Evolutionary conservation across 2,797 vertebrate genomes (phyloP).

Genomic region (Antrozous pallidus): DNA sequence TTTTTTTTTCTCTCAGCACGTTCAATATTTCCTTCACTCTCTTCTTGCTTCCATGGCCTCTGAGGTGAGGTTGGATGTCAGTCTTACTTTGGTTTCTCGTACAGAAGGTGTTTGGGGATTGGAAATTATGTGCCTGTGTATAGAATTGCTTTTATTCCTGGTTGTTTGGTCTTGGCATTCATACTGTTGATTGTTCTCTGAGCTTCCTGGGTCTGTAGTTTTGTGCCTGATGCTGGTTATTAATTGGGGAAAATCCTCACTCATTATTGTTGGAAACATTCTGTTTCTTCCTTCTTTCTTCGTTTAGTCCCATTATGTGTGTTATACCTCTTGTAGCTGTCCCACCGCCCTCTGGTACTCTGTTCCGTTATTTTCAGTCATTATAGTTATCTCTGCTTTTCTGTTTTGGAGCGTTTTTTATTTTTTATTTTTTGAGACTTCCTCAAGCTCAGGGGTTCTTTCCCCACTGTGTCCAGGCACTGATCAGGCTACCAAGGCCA

Average conservation of each 20-base stretch:
- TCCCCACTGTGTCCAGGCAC: not conserved
- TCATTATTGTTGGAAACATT: not conserved
- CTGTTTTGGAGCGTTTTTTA: not conserved
- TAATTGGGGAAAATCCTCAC: not conserved
- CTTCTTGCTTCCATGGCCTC: not conserved
- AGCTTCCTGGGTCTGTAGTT: not conserved
- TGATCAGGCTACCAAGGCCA: fast-evolving
- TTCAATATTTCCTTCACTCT: not conserved
- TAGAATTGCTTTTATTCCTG: not conserved
- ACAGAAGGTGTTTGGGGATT: not conserved
- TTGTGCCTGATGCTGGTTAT: not conserved
- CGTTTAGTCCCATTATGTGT: not conserved
- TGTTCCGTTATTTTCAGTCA: not conserved
- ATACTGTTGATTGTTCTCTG: not conserved
- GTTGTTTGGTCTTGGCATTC: not conserved
- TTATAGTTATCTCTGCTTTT: not conserved
- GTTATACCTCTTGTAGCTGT: not conserved
- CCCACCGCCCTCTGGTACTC: not conserved
- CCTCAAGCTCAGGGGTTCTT: not conserved
- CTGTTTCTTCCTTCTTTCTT: not conserved
- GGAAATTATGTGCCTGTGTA: not conserved
- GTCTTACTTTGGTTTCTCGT: not conserved
- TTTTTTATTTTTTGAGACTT: not conserved
- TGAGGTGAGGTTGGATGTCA: not conserved
- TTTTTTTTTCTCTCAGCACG: not conserved